Evolutionary conservation across 2,113 vertebrate species (phyloP), one percentile per base, ranked within the genome.

Genomic region (Corydoras maculifer): DNA sequence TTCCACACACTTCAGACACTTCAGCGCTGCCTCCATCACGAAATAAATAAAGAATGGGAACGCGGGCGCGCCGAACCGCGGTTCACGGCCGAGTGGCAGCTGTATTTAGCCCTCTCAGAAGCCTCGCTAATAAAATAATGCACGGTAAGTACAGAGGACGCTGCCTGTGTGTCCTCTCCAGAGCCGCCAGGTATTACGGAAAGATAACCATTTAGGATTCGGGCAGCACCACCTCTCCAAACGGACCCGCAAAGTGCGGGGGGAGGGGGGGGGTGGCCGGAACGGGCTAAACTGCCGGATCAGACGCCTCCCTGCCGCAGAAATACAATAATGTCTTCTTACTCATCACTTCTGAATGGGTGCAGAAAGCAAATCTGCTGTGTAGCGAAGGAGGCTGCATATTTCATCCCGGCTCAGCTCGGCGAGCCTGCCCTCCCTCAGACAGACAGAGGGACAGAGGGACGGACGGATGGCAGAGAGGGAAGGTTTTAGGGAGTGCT

Each of bases 271-370:
- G 35, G 35, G 1, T 43, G 4, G 54, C 12, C 13, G 54, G 14
- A 57, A 57, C 9, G n/a, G 14, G 14, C 13, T 14, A 57, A 57
- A 57, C 13, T 57, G 54, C 54, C 11, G 1, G 13, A 57, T 57
- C 54, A 15, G n/a, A n/a, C 54, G 5, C 54, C 54, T 57, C 7
- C 12, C 13, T 57, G 12, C 12, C 15, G 54, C 13, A 57, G 54
- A n/a, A 57, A 57, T n/a, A 15, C 54, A 57, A n/a, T 57, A 57
- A 57, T n/a, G 54, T 57, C 13, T n/a, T 57, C 54, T 57, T 57
- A 57, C 13, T 57, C 54, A 57, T 57, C 54, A 57, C 12, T n/a
- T 57, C n/a, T n/a, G 6, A 7, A 57, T 13, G 54, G 13, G 5
- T 57, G 14, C 13, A n/a, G 54, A 15, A n/a, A 15, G 54, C 6